Evolutionary conservation across 2,888 invertebrate species (phyloP), one percentile per base, ranked within the genome.

Genomic region (Nomada fucata): DNA sequence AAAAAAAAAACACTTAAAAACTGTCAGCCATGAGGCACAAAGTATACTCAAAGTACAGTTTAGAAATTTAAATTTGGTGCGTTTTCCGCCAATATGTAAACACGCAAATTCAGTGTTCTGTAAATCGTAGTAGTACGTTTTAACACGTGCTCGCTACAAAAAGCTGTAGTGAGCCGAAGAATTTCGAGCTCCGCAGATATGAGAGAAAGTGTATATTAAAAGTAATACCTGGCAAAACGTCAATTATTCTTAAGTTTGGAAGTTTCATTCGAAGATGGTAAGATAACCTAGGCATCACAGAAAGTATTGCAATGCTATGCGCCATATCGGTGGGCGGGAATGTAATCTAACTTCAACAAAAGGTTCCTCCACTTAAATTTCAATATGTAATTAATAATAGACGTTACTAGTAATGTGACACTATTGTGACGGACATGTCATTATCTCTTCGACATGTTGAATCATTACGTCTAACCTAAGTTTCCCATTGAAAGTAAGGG

Each of bases 201-300:
- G 59, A 60, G 71, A 42, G 29, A 55, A 70, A 74, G 68, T 52
- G 64, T 18, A 82, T 59, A 63, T 63, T 20, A 61, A 26, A 63
- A 75, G 26, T 64, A 73, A 86, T 91, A 92, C 93, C 92, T 89
- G 90, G 83, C 68, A 65, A 64, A 59, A 92, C 88, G 71, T 93
- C 90, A 26, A 81, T 73, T 84, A 94, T 90, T 36, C 75, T 85
- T 68, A 91, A 73, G 65, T 88, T 89, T 23, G 93, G 94, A 59
- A 92, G 79, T 42, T 83, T 82, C 52, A 74, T 53, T 55, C 83
- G 82, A 64, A 94, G 85, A 87, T 91, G 91, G 74, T 90, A 83
- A 69, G 89, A 82, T 87, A 94, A 89, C 85, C 89, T 92, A 57
- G 92, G 90, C 76, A 92, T 87, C 73, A 70, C 80, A 44, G 91